These are phyloP conservation scores for Spilogale gracilis DNA, from an alignment of 2,113 vertebrate genomes.

Conservation along the genomic window DNA sequence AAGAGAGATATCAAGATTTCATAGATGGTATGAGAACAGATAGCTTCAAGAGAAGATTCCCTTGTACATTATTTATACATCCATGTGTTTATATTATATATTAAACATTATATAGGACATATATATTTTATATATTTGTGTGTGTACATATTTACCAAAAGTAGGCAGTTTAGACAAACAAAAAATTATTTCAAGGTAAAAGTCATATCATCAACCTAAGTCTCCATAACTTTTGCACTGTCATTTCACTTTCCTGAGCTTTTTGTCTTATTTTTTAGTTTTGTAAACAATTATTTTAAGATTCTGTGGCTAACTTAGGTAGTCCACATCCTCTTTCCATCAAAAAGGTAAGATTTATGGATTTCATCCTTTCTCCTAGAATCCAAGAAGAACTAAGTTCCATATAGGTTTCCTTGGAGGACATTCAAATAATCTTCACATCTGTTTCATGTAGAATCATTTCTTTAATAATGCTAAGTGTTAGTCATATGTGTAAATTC, in stretches of 20 bases:
- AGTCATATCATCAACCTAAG: background rate
- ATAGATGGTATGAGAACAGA: background rate
- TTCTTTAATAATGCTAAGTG: background rate
- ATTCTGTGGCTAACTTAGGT: background rate
- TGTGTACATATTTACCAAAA: background rate
- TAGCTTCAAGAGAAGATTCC: background rate
- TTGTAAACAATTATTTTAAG: background rate
- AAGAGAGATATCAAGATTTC: background rate
- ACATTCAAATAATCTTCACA: background rate
- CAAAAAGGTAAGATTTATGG: background rate
- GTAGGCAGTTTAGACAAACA: background rate
- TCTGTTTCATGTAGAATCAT: background rate
- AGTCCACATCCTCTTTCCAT: background rate
- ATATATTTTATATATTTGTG: background rate
- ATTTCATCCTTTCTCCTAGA: background rate
- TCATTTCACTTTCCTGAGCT: background rate
- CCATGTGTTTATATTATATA: background rate
- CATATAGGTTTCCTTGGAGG: background rate
- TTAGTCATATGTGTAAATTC: background rate
- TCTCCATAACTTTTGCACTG: background rate
- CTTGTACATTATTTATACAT: background rate
- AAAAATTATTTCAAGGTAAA: constrained; percentile 22
- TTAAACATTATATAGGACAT: background rate
- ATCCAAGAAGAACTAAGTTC: background rate
- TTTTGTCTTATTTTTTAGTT: background rate